These are phyloP conservation scores for Enteromius afrohamiltoni DNA, from an alignment of 2,797 vertebrate genomes.

Conservation along the genomic window DNA sequence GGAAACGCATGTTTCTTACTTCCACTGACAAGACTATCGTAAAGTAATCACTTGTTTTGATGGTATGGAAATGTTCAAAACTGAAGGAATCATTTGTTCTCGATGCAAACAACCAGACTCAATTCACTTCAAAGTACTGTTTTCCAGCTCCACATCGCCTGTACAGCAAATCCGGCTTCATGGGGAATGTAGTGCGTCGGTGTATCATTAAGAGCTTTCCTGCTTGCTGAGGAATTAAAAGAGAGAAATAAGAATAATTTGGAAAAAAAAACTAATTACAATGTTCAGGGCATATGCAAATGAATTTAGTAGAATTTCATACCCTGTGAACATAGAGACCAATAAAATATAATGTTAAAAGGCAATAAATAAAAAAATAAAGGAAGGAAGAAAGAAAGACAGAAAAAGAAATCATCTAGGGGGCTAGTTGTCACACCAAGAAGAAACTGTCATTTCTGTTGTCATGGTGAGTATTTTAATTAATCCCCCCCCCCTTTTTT, in stretches of 20 bases:
- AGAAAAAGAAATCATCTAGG: not conserved
- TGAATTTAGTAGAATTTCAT: not conserved
- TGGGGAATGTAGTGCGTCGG: conserved; percentile 15
- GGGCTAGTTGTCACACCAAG: not conserved
- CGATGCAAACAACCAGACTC: not conserved
- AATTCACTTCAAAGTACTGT: conserved; percentile 19
- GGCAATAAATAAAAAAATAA: not conserved
- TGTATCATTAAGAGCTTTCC: conserved; percentile 16
- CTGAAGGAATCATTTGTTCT: conserved; percentile 12
- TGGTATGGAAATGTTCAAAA: conserved; percentile 21
- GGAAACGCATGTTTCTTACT: not conserved
- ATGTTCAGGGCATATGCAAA: conserved; percentile 13
- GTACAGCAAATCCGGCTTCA: conserved; percentile 22
- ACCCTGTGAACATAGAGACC: not conserved
- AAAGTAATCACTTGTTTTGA: conserved; percentile 11
- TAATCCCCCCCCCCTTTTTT: not conserved
- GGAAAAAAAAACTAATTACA: conserved; percentile 32
- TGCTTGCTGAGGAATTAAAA: conserved; percentile 26
- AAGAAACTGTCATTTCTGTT: conserved; percentile 7
- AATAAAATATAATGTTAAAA: conserved; percentile 14
- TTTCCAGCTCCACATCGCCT: not conserved
- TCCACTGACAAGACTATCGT: not conserved
- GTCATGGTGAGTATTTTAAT: conserved; percentile 16
- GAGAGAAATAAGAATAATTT: conserved; percentile 7
- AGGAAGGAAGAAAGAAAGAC: not conserved